Evolutionary conservation across 2,113 vertebrate genomes (phyloP), one percentile per base, ranked within the genome.

Genomic region (Ptilonorhynchus violaceus): DNA sequence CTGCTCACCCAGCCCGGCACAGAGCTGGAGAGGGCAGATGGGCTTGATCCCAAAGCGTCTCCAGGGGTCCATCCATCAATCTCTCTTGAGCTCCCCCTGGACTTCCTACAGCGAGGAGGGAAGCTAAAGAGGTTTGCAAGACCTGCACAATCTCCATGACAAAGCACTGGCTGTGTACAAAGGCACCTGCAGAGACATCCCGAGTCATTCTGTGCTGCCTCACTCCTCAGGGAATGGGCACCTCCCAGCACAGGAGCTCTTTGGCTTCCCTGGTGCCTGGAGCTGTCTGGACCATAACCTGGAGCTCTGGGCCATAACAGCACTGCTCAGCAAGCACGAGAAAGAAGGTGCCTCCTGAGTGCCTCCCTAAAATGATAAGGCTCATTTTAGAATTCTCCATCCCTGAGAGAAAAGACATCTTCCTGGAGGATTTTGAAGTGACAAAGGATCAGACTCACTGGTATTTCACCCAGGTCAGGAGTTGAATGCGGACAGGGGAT

Each of bases 1-100:
- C 44, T 21, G 49, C 64, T 87, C 53, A 4, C 49, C 64, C 78
- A 50, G 88, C 66, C 46, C 11, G 46, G 85, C 76, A 22, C 62
- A 49, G 3, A 80, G 74, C 80, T 41, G 52, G 63, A 72, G 62
- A 84, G 91, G 86, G 89, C 86, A 86, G 75, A 73, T 66, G 76
- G 95, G 69, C 83, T 56, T 22, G 53, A 84, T 80, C 83, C 70
- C 35, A 53, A 12, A 63, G 24, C 41, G 41, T 75, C 93, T 84
- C 76, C 49, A 66, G 85, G 81, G 78, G 10, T 66, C 78, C 60
- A 82, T 93, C 86, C 89, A 53, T 96, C 79, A 67, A 58, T 79
- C 42, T 77, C 30, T 56, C 63, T n/a, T 64, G 83, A 72, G 42
- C 85, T 92, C 60, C 56, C 88, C 25, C 27, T 46, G 55, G 56